phyloP scores from a whole-genome alignment of 2,888 invertebrate species.

The Dilophus febrilis region DNA sequence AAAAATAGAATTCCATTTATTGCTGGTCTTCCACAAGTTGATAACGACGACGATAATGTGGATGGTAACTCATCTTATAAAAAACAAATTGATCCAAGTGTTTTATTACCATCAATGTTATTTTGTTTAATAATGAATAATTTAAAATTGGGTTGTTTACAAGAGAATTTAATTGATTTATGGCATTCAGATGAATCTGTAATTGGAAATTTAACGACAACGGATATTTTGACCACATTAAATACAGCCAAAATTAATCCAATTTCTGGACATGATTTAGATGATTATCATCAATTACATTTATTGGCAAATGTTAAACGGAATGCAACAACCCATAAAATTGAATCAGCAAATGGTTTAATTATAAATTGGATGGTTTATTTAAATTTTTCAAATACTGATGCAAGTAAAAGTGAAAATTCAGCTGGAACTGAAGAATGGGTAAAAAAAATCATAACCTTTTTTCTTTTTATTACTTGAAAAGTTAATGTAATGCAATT shows the following conservation, averaged over 20 bases:
- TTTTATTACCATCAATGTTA: conserved; percentile 36
- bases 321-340: conserved; percentile 41
- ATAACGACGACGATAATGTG: conserved; percentile 15
- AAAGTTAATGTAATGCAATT: too few species aligned
- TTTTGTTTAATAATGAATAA: conserved; percentile 47
- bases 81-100: conserved; percentile 38
- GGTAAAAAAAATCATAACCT: conserved; percentile 29
- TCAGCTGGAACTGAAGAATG: conserved; percentile 58
- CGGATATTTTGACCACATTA: conserved; percentile 42
- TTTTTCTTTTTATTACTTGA: conserved; percentile 2
- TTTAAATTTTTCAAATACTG: conserved; percentile 48
- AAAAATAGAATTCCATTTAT: conserved; percentile 22
- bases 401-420: conserved; percentile 49
- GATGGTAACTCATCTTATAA: neutral
- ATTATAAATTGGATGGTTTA: conserved; percentile 44
- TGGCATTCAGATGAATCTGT: conserved; percentile 43
- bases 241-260: conserved; percentile 43
- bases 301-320: conserved; percentile 41
- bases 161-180: conserved; percentile 48
- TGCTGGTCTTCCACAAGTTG: conserved; percentile 10
- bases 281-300: conserved; percentile 32
- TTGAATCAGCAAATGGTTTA: conserved; percentile 42
- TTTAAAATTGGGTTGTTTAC: conserved; percentile 42
- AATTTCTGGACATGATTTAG: conserved; percentile 43
- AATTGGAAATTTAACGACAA: conserved; percentile 36